phyloP scores from a whole-genome alignment of 2,888 invertebrate species.

The Drosophila prolongata region DNA sequence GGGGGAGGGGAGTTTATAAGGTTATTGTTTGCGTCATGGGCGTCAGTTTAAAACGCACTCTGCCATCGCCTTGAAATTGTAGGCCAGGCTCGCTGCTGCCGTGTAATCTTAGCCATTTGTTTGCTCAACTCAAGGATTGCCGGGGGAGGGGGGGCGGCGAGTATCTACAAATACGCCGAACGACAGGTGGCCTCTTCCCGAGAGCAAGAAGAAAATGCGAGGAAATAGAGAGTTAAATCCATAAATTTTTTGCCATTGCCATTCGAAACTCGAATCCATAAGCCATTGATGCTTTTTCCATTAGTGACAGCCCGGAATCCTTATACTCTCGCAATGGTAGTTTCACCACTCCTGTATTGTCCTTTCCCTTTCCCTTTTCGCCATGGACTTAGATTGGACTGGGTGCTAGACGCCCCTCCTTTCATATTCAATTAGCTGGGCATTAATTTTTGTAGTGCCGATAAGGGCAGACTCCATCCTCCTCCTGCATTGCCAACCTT shows the following conservation, averaged over 20 bases:
- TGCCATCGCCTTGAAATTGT: conserved; percentile 23
- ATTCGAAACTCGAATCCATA: conserved; percentile 55
- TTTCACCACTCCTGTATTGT: too few species aligned
- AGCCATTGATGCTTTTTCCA: conserved; percentile 78
- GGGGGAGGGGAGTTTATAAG: conserved; percentile 58
- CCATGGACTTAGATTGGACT: conserved; percentile 33
- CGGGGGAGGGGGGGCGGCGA: conserved; percentile 9
- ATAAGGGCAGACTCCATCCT: conserved; percentile 30
- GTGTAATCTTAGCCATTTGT: conserved; percentile 67
- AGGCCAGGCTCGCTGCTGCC: conserved; percentile 38
- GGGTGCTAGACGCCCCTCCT: conserved; percentile 39
- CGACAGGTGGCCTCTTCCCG: conserved; percentile 31
- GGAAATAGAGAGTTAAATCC: conserved; percentile 56
- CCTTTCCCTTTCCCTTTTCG: not conserved
- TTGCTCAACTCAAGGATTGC: conserved; percentile 30
- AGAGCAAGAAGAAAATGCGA: conserved; percentile 5
- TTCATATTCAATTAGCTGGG: conserved; percentile 70
- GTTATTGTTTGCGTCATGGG: conserved; percentile 78
- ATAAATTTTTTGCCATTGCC: conserved; percentile 68
- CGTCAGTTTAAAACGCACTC: conserved; percentile 69
- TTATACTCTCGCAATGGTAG: conserved; percentile 16
- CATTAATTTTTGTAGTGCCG: conserved; percentile 54
- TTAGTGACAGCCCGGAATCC: conserved; percentile 55
- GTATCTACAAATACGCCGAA: conserved; percentile 46
- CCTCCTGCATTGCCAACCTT: not conserved